Percentiles rank a stretch among this genome's conserved stretches.
phyloP scores from a whole-genome alignment of 2,113 vertebrate species.

The Chascanopsetta lugubris region DNA sequence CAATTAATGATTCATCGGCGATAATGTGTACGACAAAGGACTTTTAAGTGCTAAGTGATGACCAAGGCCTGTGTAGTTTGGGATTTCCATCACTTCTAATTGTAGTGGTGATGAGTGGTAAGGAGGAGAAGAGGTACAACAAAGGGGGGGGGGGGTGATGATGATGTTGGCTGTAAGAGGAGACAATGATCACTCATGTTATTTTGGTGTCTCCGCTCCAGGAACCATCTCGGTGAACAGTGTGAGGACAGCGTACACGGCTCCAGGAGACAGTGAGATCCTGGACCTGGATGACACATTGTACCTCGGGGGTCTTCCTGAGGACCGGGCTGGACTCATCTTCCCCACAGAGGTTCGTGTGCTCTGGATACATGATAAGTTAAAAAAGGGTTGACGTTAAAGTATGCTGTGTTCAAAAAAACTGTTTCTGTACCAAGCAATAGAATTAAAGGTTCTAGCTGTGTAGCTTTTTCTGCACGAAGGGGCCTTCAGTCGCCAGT shows the following conservation, averaged over 20 bases:
- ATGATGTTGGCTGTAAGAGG: slow-evolving; percentile 4
- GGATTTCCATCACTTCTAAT: slow-evolving; percentile 40
- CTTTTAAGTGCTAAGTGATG: slow-evolving; percentile 20
- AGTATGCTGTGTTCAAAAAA: not conserved
- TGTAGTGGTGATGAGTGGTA: slow-evolving; percentile 31
- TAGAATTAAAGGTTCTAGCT: too few species aligned
- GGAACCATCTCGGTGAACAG: slow-evolving; percentile 99
- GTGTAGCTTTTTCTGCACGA: too few species aligned
- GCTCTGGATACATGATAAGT: too few species aligned
- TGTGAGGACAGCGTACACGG: slow-evolving; percentile 92
- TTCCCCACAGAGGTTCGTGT: slow-evolving; percentile 91
- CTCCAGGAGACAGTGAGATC: slow-evolving; percentile 98
- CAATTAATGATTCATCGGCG: slow-evolving; percentile 49
- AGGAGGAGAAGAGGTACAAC: slow-evolving; percentile 29
- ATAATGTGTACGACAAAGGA: slow-evolving; percentile 3
- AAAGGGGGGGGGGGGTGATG: not conserved
- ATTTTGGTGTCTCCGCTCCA: slow-evolving; percentile 46
- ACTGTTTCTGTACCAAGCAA: too few species aligned
- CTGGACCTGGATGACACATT: slow-evolving; percentile 96
- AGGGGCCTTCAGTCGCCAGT: too few species aligned
- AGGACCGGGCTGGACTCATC: slow-evolving; percentile 94
- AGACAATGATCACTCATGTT: slow-evolving; percentile 39
- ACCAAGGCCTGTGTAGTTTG: slow-evolving; percentile 17
- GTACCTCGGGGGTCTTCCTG: slow-evolving; percentile 95
- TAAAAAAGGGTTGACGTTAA: not conserved